Conservation (phyloP, 2,797 vertebrate species). For the Meda fulgida region DNA sequence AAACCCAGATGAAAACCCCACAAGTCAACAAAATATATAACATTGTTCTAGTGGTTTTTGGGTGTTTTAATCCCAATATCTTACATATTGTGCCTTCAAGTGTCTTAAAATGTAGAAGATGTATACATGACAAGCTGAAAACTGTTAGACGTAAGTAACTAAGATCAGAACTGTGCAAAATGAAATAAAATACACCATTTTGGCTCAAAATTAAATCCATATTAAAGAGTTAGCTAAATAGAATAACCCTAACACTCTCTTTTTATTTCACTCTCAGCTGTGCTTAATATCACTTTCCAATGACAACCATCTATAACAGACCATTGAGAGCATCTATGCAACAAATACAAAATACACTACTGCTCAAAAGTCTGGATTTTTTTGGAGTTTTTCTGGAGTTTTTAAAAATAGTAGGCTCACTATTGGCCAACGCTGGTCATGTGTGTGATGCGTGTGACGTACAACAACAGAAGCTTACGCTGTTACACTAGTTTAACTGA, state of each 20-base stretch:
- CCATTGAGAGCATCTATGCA: background rate
- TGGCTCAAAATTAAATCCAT: background rate
- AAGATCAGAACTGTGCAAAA: background rate
- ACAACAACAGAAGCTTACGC: too few relatives aligned
- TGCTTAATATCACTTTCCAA: background rate
- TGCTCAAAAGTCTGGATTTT: background rate
- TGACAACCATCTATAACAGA: background rate
- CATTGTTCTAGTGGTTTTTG: background rate
- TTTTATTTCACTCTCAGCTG: background rate
- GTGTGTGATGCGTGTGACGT: too few relatives aligned
- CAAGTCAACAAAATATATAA: background rate
- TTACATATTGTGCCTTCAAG: background rate
- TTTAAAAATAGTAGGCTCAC: too few relatives aligned
- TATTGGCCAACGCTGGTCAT: too few relatives aligned
- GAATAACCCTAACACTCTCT: background rate
- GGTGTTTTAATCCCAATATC: background rate
- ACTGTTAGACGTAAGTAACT: background rate
- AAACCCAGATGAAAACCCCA: background rate
- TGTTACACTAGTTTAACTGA: too few relatives aligned
- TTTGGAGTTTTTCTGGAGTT: too few relatives aligned
- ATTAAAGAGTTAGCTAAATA: background rate
- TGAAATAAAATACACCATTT: background rate
- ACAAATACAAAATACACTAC: background rate
- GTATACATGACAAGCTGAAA: background rate
- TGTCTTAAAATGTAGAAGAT: slow-evolving; percentile 1